Conservation (phyloP, 37 sponge, comb jelly and placozoan species). For the Chondrosia reniformis region DNA sequence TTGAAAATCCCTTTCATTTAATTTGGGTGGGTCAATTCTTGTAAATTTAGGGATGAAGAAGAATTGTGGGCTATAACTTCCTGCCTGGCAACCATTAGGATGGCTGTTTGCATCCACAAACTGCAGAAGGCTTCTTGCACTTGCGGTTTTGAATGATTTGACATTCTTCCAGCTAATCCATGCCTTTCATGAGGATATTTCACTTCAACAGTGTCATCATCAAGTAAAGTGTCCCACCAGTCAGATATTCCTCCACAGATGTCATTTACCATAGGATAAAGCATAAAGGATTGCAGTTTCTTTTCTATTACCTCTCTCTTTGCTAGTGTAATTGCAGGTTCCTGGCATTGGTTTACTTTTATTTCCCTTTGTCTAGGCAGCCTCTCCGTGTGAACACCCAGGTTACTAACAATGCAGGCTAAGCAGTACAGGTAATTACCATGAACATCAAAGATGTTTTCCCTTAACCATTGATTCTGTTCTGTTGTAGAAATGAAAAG, state of each 20-base stretch:
- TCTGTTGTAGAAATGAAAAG: not conserved
- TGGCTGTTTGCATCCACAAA: slow-evolving; percentile 50
- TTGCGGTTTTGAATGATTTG: slow-evolving; percentile 25
- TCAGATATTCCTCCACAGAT: not conserved
- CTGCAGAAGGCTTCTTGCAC: slow-evolving; percentile 27
- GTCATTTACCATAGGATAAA: slow-evolving; percentile 82
- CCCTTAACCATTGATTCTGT: slow-evolving; percentile 33
- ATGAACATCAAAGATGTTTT: slow-evolving; percentile 10
- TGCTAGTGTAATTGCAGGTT: slow-evolving; percentile 17
- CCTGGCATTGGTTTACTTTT: slow-evolving; percentile 24
- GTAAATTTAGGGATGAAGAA: slow-evolving; percentile 30
- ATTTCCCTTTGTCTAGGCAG: slow-evolving; percentile 28
- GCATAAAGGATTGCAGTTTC: slow-evolving; percentile 14
- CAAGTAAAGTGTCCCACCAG: slow-evolving; percentile 21
- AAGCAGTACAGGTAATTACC: slow-evolving; percentile 36
- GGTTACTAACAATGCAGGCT: slow-evolving; percentile 1
- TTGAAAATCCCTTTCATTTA: slow-evolving; percentile 15
- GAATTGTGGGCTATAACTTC: slow-evolving; percentile 38
- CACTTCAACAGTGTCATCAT: slow-evolving; percentile 45
- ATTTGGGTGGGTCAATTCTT: slow-evolving; percentile 1
- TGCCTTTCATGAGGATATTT: slow-evolving; percentile 32
- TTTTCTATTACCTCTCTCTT: slow-evolving; percentile 19
- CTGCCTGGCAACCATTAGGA: slow-evolving; percentile 49
- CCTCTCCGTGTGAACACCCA: slow-evolving; percentile 23
- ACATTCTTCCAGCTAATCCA: slow-evolving; percentile 7